Evolutionary conservation across 2,888 invertebrate genomes (phyloP).

Genomic region (Cephus nigrinus): DNA sequence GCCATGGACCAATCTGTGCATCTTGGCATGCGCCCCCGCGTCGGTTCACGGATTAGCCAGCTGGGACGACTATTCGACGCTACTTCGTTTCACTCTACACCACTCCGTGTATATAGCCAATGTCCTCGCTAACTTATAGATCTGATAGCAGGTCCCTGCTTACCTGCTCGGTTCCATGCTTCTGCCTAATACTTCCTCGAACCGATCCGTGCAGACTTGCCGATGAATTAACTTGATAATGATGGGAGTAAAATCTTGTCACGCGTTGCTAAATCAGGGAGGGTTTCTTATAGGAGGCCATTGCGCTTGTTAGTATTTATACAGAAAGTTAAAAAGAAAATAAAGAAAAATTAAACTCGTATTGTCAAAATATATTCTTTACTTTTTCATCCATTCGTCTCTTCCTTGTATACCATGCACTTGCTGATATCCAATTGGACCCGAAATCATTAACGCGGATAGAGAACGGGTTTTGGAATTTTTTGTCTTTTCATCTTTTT

Average conservation of each 20-base stretch:
- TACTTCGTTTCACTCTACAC: slow-evolving; percentile 5
- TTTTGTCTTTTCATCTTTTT: background rate
- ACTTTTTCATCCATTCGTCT: background rate
- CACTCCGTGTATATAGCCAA: slow-evolving; percentile 3
- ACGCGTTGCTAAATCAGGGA: background rate
- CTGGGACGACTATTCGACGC: slow-evolving; percentile 4
- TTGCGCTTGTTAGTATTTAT: background rate
- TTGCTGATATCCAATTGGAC: background rate
- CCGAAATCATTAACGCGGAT: background rate
- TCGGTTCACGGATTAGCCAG: slow-evolving; percentile 19
- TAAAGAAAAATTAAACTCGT: background rate
- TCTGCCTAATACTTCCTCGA: slow-evolving; percentile 19
- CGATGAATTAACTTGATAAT: slow-evolving; percentile 16
- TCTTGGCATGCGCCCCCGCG: slow-evolving; percentile 19
- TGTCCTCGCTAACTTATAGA: slow-evolving; percentile 22
- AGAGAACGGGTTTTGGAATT: background rate
- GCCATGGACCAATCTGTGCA: slow-evolving; percentile 13
- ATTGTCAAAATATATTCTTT: background rate
- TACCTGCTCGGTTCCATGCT: slow-evolving; percentile 14
- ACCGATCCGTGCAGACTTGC: slow-evolving; percentile 1
- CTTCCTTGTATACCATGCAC: background rate
- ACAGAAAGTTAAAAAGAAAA: background rate
- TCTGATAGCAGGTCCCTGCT: slow-evolving; percentile 17
- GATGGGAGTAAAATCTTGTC: slow-evolving; percentile 6
- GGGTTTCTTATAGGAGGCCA: background rate